phyloP scores from a whole-genome alignment of 2,797 vertebrate genomes.

The Mycteria americana region DNA sequence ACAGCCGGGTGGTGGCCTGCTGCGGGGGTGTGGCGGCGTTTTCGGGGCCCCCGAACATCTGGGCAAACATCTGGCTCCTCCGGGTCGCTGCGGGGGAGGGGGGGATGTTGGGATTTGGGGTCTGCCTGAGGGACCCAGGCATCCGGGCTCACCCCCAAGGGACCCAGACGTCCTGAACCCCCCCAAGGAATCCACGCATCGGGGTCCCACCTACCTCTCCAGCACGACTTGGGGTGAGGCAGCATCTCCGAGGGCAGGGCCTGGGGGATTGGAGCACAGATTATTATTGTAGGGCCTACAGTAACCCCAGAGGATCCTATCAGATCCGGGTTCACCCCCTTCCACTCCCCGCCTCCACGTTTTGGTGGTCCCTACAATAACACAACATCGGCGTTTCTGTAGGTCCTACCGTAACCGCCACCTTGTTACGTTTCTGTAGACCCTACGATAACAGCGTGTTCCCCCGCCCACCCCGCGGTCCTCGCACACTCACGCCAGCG shows the following conservation, averaged over 20 bases:
- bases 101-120: not conserved
- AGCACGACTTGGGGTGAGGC: not conserved
- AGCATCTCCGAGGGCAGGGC: fast-evolving
- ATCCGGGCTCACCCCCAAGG: not conserved
- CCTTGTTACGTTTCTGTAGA: not conserved
- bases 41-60: not conserved
- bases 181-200: not conserved
- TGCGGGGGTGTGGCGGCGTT: fast-evolving
- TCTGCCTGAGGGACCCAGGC: not conserved
- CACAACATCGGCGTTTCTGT: not conserved
- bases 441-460: not conserved
- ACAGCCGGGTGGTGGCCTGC: fast-evolving
- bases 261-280: not conserved
- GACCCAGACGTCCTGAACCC: not conserved
- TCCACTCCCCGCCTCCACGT: not conserved
- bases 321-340: not conserved
- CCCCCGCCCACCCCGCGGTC: too few relatives aligned
- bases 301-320: not conserved
- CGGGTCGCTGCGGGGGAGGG: not conserved
- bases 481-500: not conserved
- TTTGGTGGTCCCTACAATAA: too few relatives aligned
- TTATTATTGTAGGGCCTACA: not conserved
- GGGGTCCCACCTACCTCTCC: not conserved
- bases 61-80: not conserved
- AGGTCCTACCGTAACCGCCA: not conserved